Percentiles rank a stretch among this genome's conserved stretches.
Conservation (phyloP, 2,113 vertebrate species). For the Labrus mixtus region DNA sequence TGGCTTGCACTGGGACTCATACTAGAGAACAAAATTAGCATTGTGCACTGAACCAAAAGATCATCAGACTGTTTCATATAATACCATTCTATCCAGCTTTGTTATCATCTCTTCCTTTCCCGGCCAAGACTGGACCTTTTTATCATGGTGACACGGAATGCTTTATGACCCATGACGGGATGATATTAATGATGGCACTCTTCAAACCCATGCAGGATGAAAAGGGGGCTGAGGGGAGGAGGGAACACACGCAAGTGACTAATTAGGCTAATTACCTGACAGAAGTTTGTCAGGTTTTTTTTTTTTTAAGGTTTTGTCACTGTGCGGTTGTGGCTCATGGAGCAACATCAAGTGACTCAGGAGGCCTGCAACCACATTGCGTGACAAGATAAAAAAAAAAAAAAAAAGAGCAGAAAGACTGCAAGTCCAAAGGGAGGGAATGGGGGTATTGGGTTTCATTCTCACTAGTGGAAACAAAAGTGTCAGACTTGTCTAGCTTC, state of each 20-base stretch:
- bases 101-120: constrained; percentile 30
- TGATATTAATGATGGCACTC: constrained; percentile 68
- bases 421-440: constrained; percentile 45
- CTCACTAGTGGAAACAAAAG: constrained; percentile 32
- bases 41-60: constrained; percentile 36
- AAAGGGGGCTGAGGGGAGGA: constrained; percentile 43
- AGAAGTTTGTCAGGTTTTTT: constrained; percentile 59
- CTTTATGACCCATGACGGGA: constrained; percentile 70
- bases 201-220: constrained; percentile 50
- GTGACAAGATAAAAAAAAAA: constrained; percentile 54
- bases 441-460: constrained; percentile 17
- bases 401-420: constrained; percentile 49
- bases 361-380: constrained; percentile 42
- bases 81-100: constrained; percentile 26
- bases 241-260: constrained; percentile 55
- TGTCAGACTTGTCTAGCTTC: constrained; percentile 15
- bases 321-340: constrained; percentile 50
- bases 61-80: constrained; percentile 44
- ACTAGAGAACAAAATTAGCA: constrained; percentile 11
- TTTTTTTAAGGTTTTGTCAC: constrained; percentile 58
- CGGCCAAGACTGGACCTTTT: constrained; percentile 39
- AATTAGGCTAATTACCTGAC: constrained; percentile 78
- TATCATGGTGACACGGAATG: constrained; percentile 53
- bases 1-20: not conserved
- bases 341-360: constrained; percentile 47